These are phyloP conservation scores for Lithodes maja DNA, from an alignment of 2,888 invertebrate species.

Conservation along the genomic window DNA sequence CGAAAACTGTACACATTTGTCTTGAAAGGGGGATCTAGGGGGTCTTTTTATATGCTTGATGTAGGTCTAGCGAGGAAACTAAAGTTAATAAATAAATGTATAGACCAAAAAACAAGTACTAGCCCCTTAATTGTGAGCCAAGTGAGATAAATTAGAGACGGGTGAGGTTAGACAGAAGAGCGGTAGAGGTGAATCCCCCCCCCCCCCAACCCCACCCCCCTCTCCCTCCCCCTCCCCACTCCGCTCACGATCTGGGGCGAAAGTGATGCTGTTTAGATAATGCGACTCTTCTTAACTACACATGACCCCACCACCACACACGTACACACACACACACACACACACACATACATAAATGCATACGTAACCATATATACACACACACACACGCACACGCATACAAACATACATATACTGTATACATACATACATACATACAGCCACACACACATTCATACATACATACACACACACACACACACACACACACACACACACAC, in stretches of 20 bases:
- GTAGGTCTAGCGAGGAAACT: too few relatives aligned
- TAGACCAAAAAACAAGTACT: too few relatives aligned
- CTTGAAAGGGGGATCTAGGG: too few relatives aligned
- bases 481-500: too few relatives aligned
- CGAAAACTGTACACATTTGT: too few relatives aligned
- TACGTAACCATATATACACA: not conserved
- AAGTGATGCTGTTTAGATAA: constrained; percentile 45
- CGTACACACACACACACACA: not conserved
- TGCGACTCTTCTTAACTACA: constrained; percentile 30
- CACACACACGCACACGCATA: not conserved
- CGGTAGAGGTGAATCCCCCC: not conserved
- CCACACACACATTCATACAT: too few relatives aligned
- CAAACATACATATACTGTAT: not conserved
- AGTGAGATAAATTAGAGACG: not conserved
- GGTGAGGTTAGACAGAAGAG: constrained; percentile 12
- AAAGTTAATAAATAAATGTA: too few relatives aligned
- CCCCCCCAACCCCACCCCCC: too few relatives aligned
- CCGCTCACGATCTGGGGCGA: constrained; percentile 38
- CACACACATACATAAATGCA: not conserved
- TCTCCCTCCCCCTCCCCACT: too few relatives aligned
- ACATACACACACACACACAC: too few relatives aligned
- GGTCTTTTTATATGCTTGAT: too few relatives aligned
- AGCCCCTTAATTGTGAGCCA: too few relatives aligned
- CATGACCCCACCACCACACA: not conserved
- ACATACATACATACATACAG: not conserved